phyloP scores from a whole-genome alignment of 2,797 vertebrate species.

The Alauda arvensis region DNA sequence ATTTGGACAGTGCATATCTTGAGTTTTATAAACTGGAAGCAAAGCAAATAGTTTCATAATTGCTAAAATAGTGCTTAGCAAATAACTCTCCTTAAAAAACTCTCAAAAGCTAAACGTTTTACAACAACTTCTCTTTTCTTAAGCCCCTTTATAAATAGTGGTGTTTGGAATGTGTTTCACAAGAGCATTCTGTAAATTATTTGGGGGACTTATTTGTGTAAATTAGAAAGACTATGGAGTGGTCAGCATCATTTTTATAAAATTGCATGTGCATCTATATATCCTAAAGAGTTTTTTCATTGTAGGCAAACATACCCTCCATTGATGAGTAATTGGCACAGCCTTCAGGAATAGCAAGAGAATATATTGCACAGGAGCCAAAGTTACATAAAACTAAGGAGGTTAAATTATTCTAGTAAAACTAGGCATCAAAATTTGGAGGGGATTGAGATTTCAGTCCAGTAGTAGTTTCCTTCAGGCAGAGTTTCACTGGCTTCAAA shows the following conservation, averaged over 20 bases:
- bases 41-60: background rate
- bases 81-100: background rate
- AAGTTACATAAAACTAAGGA: background rate
- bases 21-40: conserved; percentile 34
- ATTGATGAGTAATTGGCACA: background rate
- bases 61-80: background rate
- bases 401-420: background rate
- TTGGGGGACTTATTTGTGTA: background rate
- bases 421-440: background rate
- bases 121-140: background rate
- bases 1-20: conserved; percentile 66
- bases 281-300: background rate
- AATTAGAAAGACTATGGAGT: background rate
- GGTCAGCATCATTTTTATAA: background rate
- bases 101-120: background rate
- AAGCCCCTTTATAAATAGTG: background rate
- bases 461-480: background rate
- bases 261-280: background rate
- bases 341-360: background rate
- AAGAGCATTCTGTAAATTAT: background rate
- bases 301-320: background rate
- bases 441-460: background rate
- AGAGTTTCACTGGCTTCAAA: background rate
- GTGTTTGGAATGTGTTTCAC: background rate
- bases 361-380: background rate